Evolutionary conservation across 2,113 vertebrate species (phyloP).

Genomic region (Glaucidium brasilianum): DNA sequence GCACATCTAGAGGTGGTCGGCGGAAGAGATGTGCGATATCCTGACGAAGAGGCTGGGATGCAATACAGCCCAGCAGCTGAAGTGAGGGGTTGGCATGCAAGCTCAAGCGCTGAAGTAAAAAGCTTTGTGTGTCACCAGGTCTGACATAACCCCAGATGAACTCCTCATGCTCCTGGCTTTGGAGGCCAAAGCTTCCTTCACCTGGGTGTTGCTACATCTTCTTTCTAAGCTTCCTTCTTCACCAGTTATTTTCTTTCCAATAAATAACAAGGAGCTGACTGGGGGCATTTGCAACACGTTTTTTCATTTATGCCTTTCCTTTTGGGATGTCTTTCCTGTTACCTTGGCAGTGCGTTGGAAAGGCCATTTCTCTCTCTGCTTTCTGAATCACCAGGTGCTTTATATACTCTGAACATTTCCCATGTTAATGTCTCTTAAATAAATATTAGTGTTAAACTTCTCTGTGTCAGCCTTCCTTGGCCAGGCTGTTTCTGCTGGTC

Average conservation of each 20-base stretch:
- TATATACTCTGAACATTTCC: accelerated
- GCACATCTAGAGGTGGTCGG: not conserved
- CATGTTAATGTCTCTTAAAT: not conserved
- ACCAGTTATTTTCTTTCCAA: not conserved
- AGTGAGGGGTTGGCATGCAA: not conserved
- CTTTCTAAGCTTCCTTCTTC: not conserved
- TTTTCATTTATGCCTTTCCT: not conserved
- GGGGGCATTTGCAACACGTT: too few relatives aligned
- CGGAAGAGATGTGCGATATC: not conserved
- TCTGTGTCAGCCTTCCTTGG: not conserved
- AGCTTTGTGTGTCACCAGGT: not conserved
- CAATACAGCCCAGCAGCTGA: not conserved
- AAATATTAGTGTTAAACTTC: accelerated
- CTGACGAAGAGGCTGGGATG: not conserved
- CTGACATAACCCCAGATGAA: not conserved
- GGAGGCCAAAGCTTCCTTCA: not conserved
- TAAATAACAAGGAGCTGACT: not conserved
- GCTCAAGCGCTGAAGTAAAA: not conserved
- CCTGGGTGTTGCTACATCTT: not conserved
- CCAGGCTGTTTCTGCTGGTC: accelerated
- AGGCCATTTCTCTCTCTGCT: not conserved
- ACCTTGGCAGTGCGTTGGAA: not conserved
- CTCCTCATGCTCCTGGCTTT: not conserved
- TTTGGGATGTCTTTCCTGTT: not conserved
- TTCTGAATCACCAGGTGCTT: not conserved